phyloP scores from a whole-genome alignment of 2,113 vertebrate species.

The Urocynchramus pylzowi region DNA sequence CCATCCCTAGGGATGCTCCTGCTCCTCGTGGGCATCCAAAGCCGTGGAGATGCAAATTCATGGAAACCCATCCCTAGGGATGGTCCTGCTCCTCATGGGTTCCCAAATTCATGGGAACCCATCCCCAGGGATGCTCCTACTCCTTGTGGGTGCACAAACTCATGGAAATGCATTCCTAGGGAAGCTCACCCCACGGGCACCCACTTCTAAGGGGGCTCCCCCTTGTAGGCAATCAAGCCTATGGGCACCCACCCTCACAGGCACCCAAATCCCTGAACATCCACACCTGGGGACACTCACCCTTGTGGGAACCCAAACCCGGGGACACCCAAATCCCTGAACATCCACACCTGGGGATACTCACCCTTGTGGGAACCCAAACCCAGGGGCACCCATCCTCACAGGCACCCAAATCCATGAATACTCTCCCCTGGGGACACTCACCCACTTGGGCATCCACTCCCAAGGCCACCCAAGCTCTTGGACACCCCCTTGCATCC shows the following conservation, averaged over 20 bases:
- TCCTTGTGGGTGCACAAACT: neutral
- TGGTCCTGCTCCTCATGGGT: neutral
- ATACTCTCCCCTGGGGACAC: accelerated
- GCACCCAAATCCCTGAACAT: neutral
- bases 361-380: too few species aligned
- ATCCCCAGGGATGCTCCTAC: neutral
- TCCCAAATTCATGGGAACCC: neutral
- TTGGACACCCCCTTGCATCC: neutral
- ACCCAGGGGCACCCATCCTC: neutral
- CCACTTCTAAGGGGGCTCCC: too few species aligned
- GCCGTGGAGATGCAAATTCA: accelerated
- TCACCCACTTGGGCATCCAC: neutral
- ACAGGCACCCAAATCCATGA: neutral
- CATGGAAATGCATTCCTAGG: neutral
- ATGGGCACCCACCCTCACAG: neutral
- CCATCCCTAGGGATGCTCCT: accelerated
- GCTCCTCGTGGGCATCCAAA: neutral
- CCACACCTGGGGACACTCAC: neutral
- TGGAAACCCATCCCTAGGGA: accelerated
- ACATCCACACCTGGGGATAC: neutral
- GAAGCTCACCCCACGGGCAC: neutral
- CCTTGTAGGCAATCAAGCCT: neutral
- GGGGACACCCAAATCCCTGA: neutral
- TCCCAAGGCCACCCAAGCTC: neutral
- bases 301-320: too few species aligned